Base-by-base conservation (phyloP, 2,113 vertebrate species). In the Anser brachyrhynchus region DNA sequence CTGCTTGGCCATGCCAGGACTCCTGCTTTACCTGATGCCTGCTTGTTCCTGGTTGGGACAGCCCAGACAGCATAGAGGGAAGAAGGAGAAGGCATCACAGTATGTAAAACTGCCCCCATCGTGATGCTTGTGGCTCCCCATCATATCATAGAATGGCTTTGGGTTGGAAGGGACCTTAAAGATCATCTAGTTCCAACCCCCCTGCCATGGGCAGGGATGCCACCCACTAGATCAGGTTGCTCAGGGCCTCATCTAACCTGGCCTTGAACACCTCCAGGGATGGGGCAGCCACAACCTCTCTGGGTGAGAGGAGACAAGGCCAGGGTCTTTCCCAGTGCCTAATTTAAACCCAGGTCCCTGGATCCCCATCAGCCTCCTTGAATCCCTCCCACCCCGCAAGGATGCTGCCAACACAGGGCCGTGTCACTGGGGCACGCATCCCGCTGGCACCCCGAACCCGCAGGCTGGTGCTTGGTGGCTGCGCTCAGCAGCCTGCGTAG, bases 381-480 rank as follows among this genome's bases (percentile, higher is more conserved):
- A 29, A 44, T 49, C 19, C 59, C 22, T 62, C n/a, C 77, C 0
- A 2, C 17, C 26, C 15, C 1, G 1, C 85, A 73, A 28, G 35
- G 82, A 9, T 62, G 59, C 65, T 81, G 49, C 69, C 58, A 3
- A 41, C 39, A 23, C 4, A 1, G 59, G 51, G 19, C 55, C 10
- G 0, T 9, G 22, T 52, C 89, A 61, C 66, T 3, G 0, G 37
- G 52, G 6, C 9, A 6, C 2, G 0, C 21, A 11, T 43, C 57
- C 84, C 1, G 3, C 19, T 17, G 83, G 52, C 78, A 54, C 59
- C 57, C 7, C 5, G 3, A 16, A 22, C 17, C 33, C 9, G 2
- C 28, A 11, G 9, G 3, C 54, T 5, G 3, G 13, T 4, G 41
- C 79, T 18, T 18, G 46, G 21, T 72, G 39, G 12, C 51, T 52